phyloP scores from a whole-genome alignment of 2,797 vertebrate species.

The Enteromius treurensis region DNA sequence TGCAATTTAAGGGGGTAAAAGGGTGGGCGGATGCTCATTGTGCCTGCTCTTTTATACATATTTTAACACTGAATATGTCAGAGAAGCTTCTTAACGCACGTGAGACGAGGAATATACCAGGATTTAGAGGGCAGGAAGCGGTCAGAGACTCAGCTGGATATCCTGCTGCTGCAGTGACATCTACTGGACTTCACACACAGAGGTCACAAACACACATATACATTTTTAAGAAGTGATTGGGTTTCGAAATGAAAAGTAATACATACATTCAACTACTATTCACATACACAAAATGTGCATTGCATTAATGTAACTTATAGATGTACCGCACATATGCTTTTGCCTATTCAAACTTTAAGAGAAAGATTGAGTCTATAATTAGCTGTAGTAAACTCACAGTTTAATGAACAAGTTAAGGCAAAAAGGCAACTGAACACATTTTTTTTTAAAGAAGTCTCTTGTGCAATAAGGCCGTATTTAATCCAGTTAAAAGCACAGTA shows the following conservation, averaged over 20 bases:
- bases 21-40: background rate
- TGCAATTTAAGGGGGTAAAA: slow-evolving; percentile 8
- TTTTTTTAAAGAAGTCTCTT: background rate
- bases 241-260: background rate
- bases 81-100: background rate
- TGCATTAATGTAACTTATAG: background rate
- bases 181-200: slow-evolving; percentile 74
- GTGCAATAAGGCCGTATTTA: background rate
- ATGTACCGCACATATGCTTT: background rate
- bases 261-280: background rate
- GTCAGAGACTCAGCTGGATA: slow-evolving; percentile 68
- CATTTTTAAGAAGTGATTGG: background rate
- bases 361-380: background rate
- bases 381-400: too few species aligned
- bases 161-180: slow-evolving; percentile 79
- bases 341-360: too few species aligned
- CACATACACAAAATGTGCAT: background rate
- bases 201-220: background rate
- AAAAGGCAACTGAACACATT: too few species aligned
- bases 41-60: background rate
- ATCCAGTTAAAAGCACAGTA: background rate
- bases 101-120: background rate
- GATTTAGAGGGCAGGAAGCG: slow-evolving; percentile 21
- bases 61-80: background rate
- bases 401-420: background rate